phyloP scores from a whole-genome alignment of 2,888 invertebrate species.

The Ophioninae sp. region DNA sequence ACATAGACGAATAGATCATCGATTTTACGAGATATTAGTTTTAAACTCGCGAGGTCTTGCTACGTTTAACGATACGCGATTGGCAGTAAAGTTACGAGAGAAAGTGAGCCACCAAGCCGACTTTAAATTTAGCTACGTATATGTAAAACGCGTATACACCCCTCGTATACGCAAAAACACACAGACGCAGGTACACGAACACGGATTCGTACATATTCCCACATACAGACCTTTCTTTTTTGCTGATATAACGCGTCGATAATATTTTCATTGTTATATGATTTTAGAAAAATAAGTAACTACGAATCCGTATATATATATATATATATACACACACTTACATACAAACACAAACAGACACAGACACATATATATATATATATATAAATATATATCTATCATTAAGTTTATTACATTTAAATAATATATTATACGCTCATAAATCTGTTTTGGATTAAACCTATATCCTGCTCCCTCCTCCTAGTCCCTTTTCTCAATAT shows the following conservation, averaged over 20 bases:
- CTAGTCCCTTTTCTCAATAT: conserved; percentile 36
- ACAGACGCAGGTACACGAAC: conserved; percentile 37
- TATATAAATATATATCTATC: conserved; percentile 67
- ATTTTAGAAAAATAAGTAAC: conserved; percentile 57
- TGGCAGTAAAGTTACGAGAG: conserved; percentile 28
- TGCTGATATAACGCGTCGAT: conserved; percentile 29
- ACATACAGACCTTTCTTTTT: conserved; percentile 33
- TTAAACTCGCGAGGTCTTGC: conserved; percentile 53
- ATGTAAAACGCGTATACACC: conserved; percentile 23
- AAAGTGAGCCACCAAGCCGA: conserved; percentile 35
- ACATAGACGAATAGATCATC: conserved; percentile 41
- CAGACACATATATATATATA: too few relatives aligned
- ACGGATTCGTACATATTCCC: conserved; percentile 16
- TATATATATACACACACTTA: too few relatives aligned
- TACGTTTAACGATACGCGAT: conserved; percentile 50
- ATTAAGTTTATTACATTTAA: conserved; percentile 77
- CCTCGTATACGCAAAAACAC: conserved; percentile 23
- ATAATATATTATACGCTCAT: conserved; percentile 75
- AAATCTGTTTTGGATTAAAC: conserved; percentile 73
- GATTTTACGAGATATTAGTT: conserved; percentile 51
- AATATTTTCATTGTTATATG: conserved; percentile 59
- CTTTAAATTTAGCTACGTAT: conserved; percentile 51
- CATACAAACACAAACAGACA: too few relatives aligned
- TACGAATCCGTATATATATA: conserved; percentile 65
- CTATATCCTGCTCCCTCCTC: conserved; percentile 51